These are phyloP conservation scores for Oncorhynchus kisutch DNA, from an alignment of 2,113 vertebrate genomes.

Conservation along the genomic window DNA sequence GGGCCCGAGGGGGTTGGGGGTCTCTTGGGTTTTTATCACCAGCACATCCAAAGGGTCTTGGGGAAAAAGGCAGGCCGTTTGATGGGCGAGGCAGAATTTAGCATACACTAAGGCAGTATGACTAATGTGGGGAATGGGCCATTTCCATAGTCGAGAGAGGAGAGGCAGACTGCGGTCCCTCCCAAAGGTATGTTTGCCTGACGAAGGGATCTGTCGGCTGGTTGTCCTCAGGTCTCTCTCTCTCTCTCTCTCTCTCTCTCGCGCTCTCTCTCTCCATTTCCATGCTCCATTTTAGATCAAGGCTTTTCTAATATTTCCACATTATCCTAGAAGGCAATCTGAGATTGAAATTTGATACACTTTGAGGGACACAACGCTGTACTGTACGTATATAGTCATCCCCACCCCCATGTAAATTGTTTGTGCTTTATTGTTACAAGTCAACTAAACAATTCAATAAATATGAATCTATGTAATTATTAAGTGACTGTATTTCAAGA, in stretches of 20 bases:
- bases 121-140: slow-evolving; percentile 74
- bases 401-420: not conserved
- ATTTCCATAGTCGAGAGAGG: slow-evolving; percentile 75
- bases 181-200: slow-evolving; percentile 63
- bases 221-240: slow-evolving; percentile 71
- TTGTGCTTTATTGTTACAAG: not conserved
- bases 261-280: slow-evolving; percentile 71
- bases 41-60: slow-evolving; percentile 68
- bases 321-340: slow-evolving; percentile 76
- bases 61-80: slow-evolving; percentile 61
- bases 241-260: slow-evolving; percentile 48
- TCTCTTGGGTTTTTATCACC: slow-evolving; percentile 69
- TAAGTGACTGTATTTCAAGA: not conserved
- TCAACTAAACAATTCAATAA: not conserved
- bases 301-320: slow-evolving; percentile 74
- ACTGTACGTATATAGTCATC: slow-evolving; percentile 20
- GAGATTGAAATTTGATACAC: slow-evolving; percentile 77
- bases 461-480: not conserved
- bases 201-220: slow-evolving; percentile 61
- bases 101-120: slow-evolving; percentile 66
- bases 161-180: slow-evolving; percentile 64
- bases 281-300: slow-evolving; percentile 77
- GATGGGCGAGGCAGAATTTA: slow-evolving; percentile 69
- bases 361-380: slow-evolving; percentile 58
- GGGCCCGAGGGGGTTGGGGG: slow-evolving; percentile 41